phyloP scores from a whole-genome alignment of 2,797 vertebrate genomes.

The Emydoidea blandingii region DNA sequence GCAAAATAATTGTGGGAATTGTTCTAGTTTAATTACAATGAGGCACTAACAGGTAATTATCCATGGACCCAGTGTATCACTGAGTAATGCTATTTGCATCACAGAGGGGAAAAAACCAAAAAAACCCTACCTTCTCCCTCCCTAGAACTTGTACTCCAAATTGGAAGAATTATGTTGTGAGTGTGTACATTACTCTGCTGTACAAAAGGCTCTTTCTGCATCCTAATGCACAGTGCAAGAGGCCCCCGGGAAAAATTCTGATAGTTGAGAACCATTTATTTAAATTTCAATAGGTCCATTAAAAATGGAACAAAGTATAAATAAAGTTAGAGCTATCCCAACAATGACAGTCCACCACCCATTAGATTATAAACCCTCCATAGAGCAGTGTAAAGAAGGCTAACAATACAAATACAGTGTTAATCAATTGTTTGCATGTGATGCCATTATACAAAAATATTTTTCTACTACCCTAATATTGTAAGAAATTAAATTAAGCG shows the following conservation, averaged over 20 bases:
- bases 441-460: neutral
- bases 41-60: neutral
- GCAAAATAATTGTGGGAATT: neutral
- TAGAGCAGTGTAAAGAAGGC: neutral
- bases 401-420: rapidly evolving
- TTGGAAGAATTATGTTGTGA: neutral
- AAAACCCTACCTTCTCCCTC: rapidly evolving
- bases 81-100: neutral
- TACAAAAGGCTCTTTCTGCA: rapidly evolving
- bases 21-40: neutral
- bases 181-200: neutral
- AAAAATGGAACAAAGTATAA: neutral
- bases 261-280: neutral
- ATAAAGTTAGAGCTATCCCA: neutral
- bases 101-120: neutral
- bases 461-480: neutral
- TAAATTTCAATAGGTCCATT: neutral
- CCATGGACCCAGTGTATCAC: rapidly evolving
- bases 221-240: rapidly evolving
- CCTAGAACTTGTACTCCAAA: rapidly evolving
- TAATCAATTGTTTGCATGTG: neutral
- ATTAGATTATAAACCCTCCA: rapidly evolving
- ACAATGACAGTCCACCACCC: rapidly evolving
- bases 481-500: neutral
- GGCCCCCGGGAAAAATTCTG: rapidly evolving